phyloP scores from a whole-genome alignment of 2,888 invertebrate species.

The Dichetophora obliterata region DNA sequence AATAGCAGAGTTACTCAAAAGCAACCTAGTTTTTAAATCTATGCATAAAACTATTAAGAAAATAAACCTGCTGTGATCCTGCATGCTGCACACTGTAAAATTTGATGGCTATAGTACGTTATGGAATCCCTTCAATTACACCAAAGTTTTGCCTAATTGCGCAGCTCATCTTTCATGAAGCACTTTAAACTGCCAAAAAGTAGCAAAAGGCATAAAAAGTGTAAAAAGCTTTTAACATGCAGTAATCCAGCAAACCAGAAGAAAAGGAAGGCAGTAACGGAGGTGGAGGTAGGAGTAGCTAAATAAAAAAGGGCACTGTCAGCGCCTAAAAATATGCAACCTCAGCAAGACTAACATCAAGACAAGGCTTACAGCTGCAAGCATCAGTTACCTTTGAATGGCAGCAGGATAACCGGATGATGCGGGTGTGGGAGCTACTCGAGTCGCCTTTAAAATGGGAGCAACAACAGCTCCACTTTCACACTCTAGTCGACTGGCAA shows the following conservation, averaged over 20 bases:
- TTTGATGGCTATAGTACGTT: not conserved
- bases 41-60: too few species aligned
- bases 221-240: not conserved
- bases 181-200: conserved; percentile 14
- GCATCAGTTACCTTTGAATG: not conserved
- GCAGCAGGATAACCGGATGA: not conserved
- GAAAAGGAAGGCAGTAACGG: not conserved
- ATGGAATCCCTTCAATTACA: not conserved
- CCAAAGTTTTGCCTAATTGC: conserved; percentile 19
- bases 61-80: too few species aligned
- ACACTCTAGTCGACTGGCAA: not conserved
- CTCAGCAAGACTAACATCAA: not conserved
- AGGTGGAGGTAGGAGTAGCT: not conserved
- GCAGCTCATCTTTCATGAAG: conserved; percentile 24
- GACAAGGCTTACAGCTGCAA: not conserved
- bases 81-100: too few species aligned
- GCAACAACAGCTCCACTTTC: conserved; percentile 24
- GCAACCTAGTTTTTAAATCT: too few species aligned
- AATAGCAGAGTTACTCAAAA: too few species aligned
- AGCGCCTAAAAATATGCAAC: conserved; percentile 25
- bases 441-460: not conserved
- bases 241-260: not conserved
- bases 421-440: not conserved
- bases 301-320: not conserved
- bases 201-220: too few species aligned